These are phyloP conservation scores for Neoseiulus cucumeris DNA, from an alignment of 1,140 invertebrate species.

Conservation along the genomic window DNA sequence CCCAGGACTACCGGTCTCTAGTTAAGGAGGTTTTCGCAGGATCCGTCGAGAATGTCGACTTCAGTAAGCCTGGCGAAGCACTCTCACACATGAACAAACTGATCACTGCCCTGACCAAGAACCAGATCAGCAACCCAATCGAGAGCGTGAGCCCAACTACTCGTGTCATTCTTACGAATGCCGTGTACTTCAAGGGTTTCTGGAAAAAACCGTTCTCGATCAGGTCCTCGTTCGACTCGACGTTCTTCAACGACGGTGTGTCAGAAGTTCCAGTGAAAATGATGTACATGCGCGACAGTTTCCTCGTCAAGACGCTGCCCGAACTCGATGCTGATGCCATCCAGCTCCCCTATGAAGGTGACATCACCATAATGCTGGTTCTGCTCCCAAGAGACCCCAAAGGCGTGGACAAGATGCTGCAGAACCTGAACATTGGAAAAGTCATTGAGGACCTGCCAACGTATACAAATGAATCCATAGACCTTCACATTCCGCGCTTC, in stretches of 20 bases:
- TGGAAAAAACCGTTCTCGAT: slow-evolving; percentile 3
- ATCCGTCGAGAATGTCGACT: neutral
- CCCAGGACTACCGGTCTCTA: neutral
- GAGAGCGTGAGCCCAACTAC: neutral
- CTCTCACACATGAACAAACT: neutral
- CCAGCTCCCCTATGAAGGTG: neutral
- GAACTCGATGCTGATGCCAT: slow-evolving; percentile 4
- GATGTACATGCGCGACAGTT: slow-evolving; percentile 2
- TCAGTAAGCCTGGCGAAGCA: neutral
- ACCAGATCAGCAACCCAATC: neutral
- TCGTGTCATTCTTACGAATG: neutral
- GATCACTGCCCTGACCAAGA: neutral
- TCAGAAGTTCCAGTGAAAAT: neutral
- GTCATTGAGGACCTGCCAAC: neutral
- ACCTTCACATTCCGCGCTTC: neutral
- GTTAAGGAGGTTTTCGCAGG: neutral
- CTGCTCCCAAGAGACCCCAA: neutral
- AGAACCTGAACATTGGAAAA: neutral
- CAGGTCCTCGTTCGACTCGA: neutral
- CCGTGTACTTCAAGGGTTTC: slow-evolving; percentile 4
- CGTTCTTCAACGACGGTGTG: neutral
- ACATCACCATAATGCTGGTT: neutral
- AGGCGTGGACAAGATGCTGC: neutral
- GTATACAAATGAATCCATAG: neutral
- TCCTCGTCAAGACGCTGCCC: neutral